Evolutionary conservation across 1,140 invertebrate genomes (phyloP), one percentile per base, ranked within the genome.

Genomic region (Orchesella cincta): DNA sequence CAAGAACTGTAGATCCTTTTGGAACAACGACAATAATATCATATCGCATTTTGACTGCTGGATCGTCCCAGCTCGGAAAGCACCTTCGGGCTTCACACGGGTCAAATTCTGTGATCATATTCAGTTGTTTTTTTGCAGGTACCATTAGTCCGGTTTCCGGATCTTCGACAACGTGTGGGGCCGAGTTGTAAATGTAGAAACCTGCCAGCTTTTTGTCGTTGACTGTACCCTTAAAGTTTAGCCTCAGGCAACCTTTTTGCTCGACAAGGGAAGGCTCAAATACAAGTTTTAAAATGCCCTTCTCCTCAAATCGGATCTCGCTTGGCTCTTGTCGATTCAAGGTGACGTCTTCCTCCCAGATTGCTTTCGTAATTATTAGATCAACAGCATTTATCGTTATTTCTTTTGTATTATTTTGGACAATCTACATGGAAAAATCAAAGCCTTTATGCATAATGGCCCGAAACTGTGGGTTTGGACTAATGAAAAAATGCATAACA

Each of bases 61-160:
- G 90, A 79, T 92, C 90, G 82, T 91, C 90, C 84, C 89, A 91
- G 83, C 89, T 91, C 0, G 90, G 91, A 81, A 92, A 91, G 0
- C 89, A 86, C 62, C 84, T 83, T 23, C 90, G 83, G 31, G 90
- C 89, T 85, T 88, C 87, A 67, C 88, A 89, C 1, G 88, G 84
- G 14, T 29, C 26, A 29, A 29, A 67, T 29, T 31, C 26, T 3
- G 31, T 33, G 3, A 67, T 8, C 62, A 67, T 16, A 31, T 67
- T 67, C 3, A 67, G 8, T n/a, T 67, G 62, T n/a, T 8, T 23
- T 57, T 67, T 67, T 67, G 62, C 1, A 33, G 62, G 23, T 8
- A 31, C 1, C 8, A 5, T 3, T 67, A 31, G 23, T 18, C 8
- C 54, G 23, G 8, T n/a, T 3, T 57, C n/a, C 54, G 12, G 23